Evolutionary conservation across 2,888 invertebrate species (phyloP), one percentile per base, ranked within the genome.

Genomic region (Andrena bucephala): DNA sequence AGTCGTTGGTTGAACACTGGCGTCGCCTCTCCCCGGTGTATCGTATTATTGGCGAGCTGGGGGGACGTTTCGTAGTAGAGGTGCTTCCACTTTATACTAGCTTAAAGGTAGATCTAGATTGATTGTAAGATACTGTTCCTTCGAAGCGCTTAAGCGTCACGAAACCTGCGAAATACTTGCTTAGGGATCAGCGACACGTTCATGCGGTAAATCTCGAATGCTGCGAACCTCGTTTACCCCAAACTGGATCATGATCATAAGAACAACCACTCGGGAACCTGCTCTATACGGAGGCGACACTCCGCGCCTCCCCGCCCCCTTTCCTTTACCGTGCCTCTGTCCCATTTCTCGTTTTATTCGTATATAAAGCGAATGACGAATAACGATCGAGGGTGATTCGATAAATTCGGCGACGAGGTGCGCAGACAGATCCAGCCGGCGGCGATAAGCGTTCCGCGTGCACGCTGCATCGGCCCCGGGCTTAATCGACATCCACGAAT

Each of bases 401-500:
- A 59, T 52, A 42, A 42, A 66, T 59, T 16, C 65, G 57, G 65
- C 13, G 36, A n/a, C 24, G 42, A 42, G 57, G 57, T 50, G 36
- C 69, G 27, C 65, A 42, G 77, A 48, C 31, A n/a, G 36, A 29
- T 50, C 20, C 24, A 2, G 31, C 8, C 48, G 29, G 50, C 36
- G 50, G 57, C 42, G 65, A 78, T 78, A 66, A 78, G 20, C 6
- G 42, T 24, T 20, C 42, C 62, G 10, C 52, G 62, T 54, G 66
- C 36, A 10, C 50, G 60, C 42, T 62, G 66, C 48, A 66, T 66
- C 48, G 52, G 27, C 54, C 59, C 62, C 5, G 27, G 16, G 62
- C 10, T 54, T 27, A 63, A 81, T 72, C 80, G 80, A 81, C 60
- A 31, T 79, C 31, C 59, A 52, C 36, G 13, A 79, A 80, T 80